These are phyloP conservation scores for Xylocampa areola DNA, from an alignment of 2,888 invertebrate genomes.

Conservation along the genomic window DNA sequence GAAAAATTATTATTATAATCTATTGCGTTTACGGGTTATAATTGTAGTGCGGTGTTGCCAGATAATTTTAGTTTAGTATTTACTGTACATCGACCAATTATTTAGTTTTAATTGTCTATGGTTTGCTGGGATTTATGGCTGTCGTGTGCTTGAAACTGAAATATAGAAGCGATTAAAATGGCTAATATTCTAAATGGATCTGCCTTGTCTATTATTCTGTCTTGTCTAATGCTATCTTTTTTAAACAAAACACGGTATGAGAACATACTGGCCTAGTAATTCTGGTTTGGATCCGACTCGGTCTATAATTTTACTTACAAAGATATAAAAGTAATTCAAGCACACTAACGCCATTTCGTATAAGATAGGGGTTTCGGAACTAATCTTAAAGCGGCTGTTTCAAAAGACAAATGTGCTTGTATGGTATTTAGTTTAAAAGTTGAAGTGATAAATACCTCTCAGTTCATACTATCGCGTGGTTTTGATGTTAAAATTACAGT, in stretches of 20 bases:
- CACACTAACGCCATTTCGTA: constrained; percentile 22
- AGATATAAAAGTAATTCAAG: no score
- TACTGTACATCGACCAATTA: constrained; percentile 51
- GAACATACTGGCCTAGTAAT: no score
- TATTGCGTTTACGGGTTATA: constrained; percentile 28
- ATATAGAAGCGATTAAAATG: no score
- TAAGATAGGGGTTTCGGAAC: constrained; percentile 25
- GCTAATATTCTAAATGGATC: no score
- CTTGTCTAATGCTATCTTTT: no score
- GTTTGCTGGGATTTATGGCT: constrained; percentile 8
- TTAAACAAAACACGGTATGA: no score
- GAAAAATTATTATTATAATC: constrained; percentile 8
- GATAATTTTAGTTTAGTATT: constrained; percentile 43
- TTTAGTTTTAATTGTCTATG: constrained; percentile 45
- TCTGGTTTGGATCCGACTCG: no score
- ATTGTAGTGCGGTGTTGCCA: constrained; percentile 43
- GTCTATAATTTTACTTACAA: no score
- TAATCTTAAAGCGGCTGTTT: constrained; percentile 33
- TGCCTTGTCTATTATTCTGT: no score
- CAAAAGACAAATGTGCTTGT: constrained; percentile 35
- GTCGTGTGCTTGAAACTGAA: constrained; percentile 19
- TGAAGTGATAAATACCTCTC: constrained; percentile 26
- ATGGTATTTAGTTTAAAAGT: constrained; percentile 29
- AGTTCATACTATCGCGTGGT: constrained; percentile 26
- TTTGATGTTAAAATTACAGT: neutral